Conservation (phyloP, 1,140 invertebrate genomes). For the Diorhabda sublineata region DNA sequence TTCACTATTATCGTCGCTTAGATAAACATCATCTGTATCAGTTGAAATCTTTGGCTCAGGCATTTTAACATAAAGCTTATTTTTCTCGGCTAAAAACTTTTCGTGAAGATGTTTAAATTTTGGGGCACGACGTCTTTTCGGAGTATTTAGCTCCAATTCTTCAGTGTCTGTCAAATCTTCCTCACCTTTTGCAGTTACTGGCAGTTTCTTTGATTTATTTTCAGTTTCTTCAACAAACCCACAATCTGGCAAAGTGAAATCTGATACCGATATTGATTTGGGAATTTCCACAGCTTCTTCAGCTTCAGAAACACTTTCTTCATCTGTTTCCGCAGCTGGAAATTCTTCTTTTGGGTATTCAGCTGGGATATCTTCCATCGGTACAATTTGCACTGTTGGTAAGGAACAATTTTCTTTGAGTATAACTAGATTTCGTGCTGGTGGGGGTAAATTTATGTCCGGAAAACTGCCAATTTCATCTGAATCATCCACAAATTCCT, state of each 20-base stretch:
- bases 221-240: slow-evolving; percentile 36
- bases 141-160: slow-evolving; percentile 46
- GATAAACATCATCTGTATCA: slow-evolving; percentile 53
- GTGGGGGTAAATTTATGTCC: slow-evolving; percentile 45
- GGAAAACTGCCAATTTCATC: slow-evolving; percentile 14
- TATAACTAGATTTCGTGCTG: slow-evolving; percentile 49
- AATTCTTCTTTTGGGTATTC: slow-evolving; percentile 8
- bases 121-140: slow-evolving; percentile 22
- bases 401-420: slow-evolving; percentile 49
- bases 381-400: slow-evolving; percentile 48
- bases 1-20: slow-evolving; percentile 45
- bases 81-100: slow-evolving; percentile 12
- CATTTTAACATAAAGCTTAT: slow-evolving; percentile 6
- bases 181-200: slow-evolving; percentile 13
- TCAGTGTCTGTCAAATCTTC: slow-evolving; percentile 51
- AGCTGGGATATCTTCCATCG: slow-evolving; percentile 40
- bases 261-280: slow-evolving; percentile 10
- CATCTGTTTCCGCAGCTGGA: slow-evolving; percentile 17
- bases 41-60: slow-evolving; percentile 36
- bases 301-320: slow-evolving; percentile 24
- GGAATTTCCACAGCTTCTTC: slow-evolving; percentile 21
- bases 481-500: slow-evolving; percentile 28
- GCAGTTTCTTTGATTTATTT: slow-evolving; percentile 19
- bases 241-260: slow-evolving; percentile 35
- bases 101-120: slow-evolving; percentile 29